A percentile compares a stretch with the other conserved stretches of the same genome.
Conservation (phyloP, 1,140 invertebrate species). For the Coboldia fuscipes region DNA sequence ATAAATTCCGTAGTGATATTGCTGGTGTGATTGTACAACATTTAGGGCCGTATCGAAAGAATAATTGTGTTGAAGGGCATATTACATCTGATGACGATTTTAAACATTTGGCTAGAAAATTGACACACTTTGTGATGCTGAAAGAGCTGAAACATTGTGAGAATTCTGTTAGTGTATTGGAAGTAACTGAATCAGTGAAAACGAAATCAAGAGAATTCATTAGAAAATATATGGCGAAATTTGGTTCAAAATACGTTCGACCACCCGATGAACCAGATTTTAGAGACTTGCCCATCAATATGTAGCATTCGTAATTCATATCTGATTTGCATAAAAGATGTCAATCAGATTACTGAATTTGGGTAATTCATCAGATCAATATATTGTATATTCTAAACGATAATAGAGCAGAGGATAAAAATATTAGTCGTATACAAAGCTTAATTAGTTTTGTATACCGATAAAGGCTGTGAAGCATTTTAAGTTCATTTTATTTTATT, state of each 20-base stretch:
- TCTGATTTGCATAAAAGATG: no score
- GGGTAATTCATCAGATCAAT: no score
- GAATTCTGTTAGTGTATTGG: conserved; percentile 54
- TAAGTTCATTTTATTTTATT: no score
- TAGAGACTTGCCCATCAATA: conserved; percentile 5
- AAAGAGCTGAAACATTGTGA: conserved; percentile 89
- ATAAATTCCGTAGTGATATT: conserved; percentile 73
- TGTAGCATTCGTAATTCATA: no score
- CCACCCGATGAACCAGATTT: conserved; percentile 11
- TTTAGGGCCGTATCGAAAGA: conserved; percentile 72
- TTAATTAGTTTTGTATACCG: no score
- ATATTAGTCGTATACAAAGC: no score
- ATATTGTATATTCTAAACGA: no score
- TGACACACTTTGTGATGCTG: conserved; percentile 90
- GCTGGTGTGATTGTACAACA: conserved; percentile 73
- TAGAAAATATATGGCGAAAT: conserved; percentile 89
- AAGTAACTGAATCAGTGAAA: conserved; percentile 81
- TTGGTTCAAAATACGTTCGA: conserved; percentile 29
- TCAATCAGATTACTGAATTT: no score
- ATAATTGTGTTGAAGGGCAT: conserved; percentile 51
- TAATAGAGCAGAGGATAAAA: no score
- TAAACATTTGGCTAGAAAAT: conserved; percentile 84
- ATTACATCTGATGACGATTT: conserved; percentile 85
- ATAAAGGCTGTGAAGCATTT: no score
- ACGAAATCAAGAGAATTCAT: conserved; percentile 89